Evolutionary conservation across 2,113 vertebrate species (phyloP).

Genomic region (Capreolus pygargus): DNA sequence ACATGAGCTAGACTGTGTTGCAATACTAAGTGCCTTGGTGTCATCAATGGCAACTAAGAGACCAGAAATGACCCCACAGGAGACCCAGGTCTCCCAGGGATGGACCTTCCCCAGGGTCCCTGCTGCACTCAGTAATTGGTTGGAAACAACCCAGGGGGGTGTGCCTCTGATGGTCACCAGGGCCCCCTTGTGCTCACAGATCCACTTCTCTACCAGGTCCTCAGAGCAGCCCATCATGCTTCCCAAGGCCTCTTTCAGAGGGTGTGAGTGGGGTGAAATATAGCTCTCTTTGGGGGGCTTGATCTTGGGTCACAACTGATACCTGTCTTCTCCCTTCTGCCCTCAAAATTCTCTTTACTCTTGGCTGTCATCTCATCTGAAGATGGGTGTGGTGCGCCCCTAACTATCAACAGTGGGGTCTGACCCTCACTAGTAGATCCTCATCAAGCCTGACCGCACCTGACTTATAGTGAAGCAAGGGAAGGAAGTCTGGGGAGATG

Average conservation of each 20-base stretch:
- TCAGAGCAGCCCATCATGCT: not conserved
- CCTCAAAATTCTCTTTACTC: not conserved
- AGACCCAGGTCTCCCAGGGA: not conserved
- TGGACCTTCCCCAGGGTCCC: not conserved
- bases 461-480: not conserved
- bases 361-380: no score
- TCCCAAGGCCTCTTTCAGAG: not conserved
- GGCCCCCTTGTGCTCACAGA: not conserved
- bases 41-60: not conserved
- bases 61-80: not conserved
- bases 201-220: not conserved
- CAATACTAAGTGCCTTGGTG: not conserved
- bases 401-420: not conserved
- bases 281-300: not conserved
- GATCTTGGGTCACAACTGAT: not conserved
- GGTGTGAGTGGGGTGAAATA: not conserved
- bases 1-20: not conserved
- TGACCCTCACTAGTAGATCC: not conserved
- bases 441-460: not conserved
- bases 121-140: rapidly evolving
- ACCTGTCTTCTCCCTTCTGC: not conserved
- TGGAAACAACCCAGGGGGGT: not conserved
- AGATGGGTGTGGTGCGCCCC: not conserved
- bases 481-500: not conserved
- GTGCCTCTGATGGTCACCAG: not conserved